Evolutionary conservation across 1,140 invertebrate genomes (phyloP).

Genomic region (Drosophila tani): DNA sequence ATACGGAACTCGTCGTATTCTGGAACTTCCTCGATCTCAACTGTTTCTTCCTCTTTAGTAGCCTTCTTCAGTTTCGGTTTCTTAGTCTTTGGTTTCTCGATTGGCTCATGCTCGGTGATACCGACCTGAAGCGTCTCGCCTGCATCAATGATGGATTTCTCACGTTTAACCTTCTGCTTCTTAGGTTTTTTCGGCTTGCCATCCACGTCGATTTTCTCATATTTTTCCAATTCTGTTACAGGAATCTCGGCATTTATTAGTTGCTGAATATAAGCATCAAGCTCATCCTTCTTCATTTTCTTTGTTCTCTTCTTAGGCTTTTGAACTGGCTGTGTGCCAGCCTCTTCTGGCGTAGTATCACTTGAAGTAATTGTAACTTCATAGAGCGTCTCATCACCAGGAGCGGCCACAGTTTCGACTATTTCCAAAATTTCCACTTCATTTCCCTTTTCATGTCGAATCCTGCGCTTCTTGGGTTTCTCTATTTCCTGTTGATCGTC

Average conservation of each 20-base stretch:
- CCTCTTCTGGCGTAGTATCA: conserved; percentile 35
- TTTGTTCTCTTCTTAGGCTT: conserved; percentile 57
- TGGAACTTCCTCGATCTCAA: conserved; percentile 20
- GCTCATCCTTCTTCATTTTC: conserved; percentile 76
- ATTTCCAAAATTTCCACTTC: conserved; percentile 74
- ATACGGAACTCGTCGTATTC: conserved; percentile 55
- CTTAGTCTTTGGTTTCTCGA: conserved; percentile 59
- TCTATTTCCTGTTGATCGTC: conserved; percentile 33
- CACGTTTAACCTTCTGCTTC: conserved; percentile 68
- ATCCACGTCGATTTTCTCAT: conserved; percentile 82
- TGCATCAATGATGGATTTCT: conserved; percentile 34
- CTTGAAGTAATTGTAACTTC: conserved; percentile 77
- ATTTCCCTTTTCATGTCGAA: conserved; percentile 68
- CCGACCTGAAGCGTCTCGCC: conserved; percentile 61
- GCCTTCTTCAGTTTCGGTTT: conserved; percentile 47
- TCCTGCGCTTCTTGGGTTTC: conserved; percentile 63
- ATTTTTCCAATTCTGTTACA: conserved; percentile 81
- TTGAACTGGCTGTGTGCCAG: conserved; percentile 49
- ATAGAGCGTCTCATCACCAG: conserved; percentile 73
- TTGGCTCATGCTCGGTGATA: conserved; percentile 60
- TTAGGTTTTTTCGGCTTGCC: conserved; percentile 71
- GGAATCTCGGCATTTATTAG: conserved; percentile 80
- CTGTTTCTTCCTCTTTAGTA: conserved; percentile 1
- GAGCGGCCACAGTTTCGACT: conserved; percentile 58
- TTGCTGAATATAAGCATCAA: conserved; percentile 80